Evolutionary conservation across 2,888 invertebrate species (phyloP), one percentile per base, ranked within the genome.

Genomic region (Trichacis sp.): DNA sequence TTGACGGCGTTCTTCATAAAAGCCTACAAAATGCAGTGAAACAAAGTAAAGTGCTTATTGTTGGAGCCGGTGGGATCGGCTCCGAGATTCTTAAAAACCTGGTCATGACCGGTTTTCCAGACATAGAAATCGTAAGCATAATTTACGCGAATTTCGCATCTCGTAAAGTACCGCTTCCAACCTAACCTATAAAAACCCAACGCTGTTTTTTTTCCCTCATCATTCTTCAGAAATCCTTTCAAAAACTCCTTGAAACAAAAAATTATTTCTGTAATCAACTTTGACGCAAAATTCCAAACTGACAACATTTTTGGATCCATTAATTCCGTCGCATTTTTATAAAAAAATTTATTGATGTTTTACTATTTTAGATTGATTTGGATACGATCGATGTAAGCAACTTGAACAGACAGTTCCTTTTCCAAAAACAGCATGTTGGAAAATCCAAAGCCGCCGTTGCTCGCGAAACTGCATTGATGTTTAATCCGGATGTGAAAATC

Each of bases 301-400:
- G n/a, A n/a, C n/a, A n/a, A n/a, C n/a, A n/a, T n/a, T n/a, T n/a
- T n/a, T n/a, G n/a, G n/a, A n/a, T n/a, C n/a, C n/a, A n/a, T n/a
- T n/a, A n/a, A n/a, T n/a, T n/a, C n/a, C n/a, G n/a, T n/a, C n/a
- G n/a, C n/a, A n/a, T n/a, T n/a, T n/a, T n/a, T n/a, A 24, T 24
- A 24, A 24, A 24, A 24, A 24, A 24, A 24, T 24, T 3, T 24
- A 24, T 24, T n/a, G n/a, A n/a, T 3, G 8, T 24, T 24, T 24
- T 24, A 8, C 24, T 8, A 24, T 90, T 91, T 72, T 86, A 98
- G 98, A 96, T 99, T 85, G 99, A 99, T 88, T 88, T 99, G 82
- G 99, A 99, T 84, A 99, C 98, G 0, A 99, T 99, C 83, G 99
- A 99, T 87, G 94, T 99, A 59, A 98, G 98, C 87, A 99, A 99